Conservation (phyloP, 2,888 invertebrate species). For the Achlya flavicornis region DNA sequence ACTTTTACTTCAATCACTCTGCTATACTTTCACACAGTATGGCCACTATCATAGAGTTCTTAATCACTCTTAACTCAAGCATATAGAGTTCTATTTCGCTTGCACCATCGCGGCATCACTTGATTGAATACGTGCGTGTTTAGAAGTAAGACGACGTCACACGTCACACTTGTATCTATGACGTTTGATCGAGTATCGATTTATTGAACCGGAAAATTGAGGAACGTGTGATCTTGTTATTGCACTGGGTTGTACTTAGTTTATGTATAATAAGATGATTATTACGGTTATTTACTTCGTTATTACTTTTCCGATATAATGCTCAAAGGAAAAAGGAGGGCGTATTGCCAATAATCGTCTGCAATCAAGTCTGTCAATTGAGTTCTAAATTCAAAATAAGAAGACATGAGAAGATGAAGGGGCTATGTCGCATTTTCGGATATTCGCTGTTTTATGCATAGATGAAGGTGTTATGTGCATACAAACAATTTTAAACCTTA, state of each 20-base stretch:
- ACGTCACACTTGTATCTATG: constrained; percentile 1
- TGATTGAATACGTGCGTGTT: not conserved
- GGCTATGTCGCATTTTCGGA: no score
- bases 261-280: not conserved
- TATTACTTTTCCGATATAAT: not conserved
- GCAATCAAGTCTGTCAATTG: not conserved
- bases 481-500: no score
- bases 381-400: not conserved
- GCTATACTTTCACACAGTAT: constrained; percentile 37
- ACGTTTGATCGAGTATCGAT: not conserved
- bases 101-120: not conserved
- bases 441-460: no score
- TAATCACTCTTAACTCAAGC: not conserved
- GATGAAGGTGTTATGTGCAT: no score
- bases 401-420: no score
- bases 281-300: not conserved
- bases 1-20: constrained; percentile 38
- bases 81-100: not conserved
- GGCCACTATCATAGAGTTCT: not conserved
- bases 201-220: not conserved
- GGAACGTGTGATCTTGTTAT: not conserved
- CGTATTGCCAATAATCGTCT: no score
- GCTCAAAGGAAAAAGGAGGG: not conserved
- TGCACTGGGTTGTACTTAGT: no score
- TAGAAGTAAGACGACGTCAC: not conserved